Evolutionary conservation across 2,797 vertebrate genomes (phyloP), one percentile per base, ranked within the genome.

Genomic region (Aeoliscus strigatus): DNA sequence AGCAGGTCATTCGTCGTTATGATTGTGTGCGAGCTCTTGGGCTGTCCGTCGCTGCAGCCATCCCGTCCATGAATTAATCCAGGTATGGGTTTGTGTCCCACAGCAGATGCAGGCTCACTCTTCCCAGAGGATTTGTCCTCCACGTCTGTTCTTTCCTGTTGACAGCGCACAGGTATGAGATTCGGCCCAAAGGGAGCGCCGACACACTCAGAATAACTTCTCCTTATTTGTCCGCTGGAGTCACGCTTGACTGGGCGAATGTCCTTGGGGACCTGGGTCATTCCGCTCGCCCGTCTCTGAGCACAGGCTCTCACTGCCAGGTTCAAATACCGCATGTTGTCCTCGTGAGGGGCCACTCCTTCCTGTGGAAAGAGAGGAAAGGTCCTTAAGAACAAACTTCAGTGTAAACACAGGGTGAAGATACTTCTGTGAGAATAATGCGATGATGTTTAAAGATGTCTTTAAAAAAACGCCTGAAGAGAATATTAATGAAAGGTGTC

Each of bases 1-100:
- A 99, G 66, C 67, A 99, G 73, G 63, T 96, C 90, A 35, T 96
- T 90, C 34, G 92, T 97, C 37, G 89, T 92, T 63, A 97, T 52
- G n/a, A n/a, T n/a, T n/a, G n/a, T n/a, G n/a, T n/a, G n/a, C n/a
- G n/a, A n/a, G n/a, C n/a, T n/a, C n/a, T n/a, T n/a, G n/a, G n/a
- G n/a, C n/a, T n/a, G n/a, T n/a, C n/a, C n/a, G n/a, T n/a, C n/a
- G n/a, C n/a, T n/a, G n/a, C n/a, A n/a, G n/a, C n/a, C n/a, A n/a
- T n/a, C n/a, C n/a, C n/a, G n/a, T n/a, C n/a, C n/a, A n/a, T n/a
- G n/a, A n/a, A n/a, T n/a, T n/a, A n/a, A n/a, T n/a, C n/a, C n/a
- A n/a, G n/a, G n/a, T n/a, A n/a, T n/a, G n/a, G n/a, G n/a, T n/a
- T n/a, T n/a, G n/a, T n/a, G n/a, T n/a, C n/a, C n/a, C n/a, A n/a